Percentiles rank a stretch among this genome's conserved stretches.
These are phyloP conservation scores for Beris chalybata DNA, from an alignment of 2,888 invertebrate species.

Conservation along the genomic window DNA sequence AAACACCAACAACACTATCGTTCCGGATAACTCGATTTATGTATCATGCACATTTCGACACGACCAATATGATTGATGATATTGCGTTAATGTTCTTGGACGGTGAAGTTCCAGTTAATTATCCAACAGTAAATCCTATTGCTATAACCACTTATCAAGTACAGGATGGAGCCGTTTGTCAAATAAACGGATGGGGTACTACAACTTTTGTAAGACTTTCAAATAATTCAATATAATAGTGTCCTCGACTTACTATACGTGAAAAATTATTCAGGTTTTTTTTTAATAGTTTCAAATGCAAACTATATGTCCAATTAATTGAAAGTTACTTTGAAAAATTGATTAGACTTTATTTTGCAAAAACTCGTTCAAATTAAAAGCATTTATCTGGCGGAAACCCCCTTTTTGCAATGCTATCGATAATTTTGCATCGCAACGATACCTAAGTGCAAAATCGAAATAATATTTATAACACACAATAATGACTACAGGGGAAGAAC, in stretches of 20 bases:
- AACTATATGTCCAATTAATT: too few relatives aligned
- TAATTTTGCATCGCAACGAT: too few relatives aligned
- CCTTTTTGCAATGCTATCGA: too few relatives aligned
- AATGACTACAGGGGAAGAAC: too few relatives aligned
- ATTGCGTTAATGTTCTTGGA: constrained; percentile 47
- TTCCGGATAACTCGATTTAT: constrained; percentile 44
- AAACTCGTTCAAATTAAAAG: too few relatives aligned
- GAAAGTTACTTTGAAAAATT: too few relatives aligned
- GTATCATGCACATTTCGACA: constrained; percentile 36
- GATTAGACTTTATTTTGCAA: too few relatives aligned
- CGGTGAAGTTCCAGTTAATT: constrained; percentile 46
- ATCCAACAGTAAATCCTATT: constrained; percentile 49
- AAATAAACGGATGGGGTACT: constrained; percentile 52
- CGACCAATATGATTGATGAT: constrained; percentile 47
- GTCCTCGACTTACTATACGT: neutral
- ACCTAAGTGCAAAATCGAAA: too few relatives aligned
- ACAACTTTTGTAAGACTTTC: constrained; percentile 44
- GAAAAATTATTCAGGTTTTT: neutral
- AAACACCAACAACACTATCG: constrained; percentile 44
- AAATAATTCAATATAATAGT: neutral
- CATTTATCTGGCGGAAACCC: too few relatives aligned
- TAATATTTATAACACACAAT: too few relatives aligned
- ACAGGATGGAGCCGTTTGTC: constrained; percentile 45
- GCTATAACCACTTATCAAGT: constrained; percentile 40
- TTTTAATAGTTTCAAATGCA: too few relatives aligned